Evolutionary conservation across 2,888 invertebrate genomes (phyloP).

Genomic region (Linnaemya tessellans): DNA sequence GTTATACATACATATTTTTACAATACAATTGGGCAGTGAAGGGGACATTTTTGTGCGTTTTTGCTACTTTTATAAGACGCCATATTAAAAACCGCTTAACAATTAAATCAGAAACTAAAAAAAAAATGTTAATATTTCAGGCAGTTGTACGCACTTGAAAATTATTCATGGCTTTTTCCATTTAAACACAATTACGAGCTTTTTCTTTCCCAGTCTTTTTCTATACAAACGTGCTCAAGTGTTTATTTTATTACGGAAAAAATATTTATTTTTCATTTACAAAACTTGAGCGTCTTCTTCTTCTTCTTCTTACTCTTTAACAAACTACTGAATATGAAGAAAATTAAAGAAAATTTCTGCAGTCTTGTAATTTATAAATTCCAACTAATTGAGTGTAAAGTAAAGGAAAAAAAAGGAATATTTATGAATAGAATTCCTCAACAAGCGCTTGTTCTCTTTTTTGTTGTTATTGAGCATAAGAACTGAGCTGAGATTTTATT

Average conservation of each 20-base stretch:
- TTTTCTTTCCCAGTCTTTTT: background rate
- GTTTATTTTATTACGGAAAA: conserved; percentile 37
- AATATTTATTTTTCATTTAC: conserved; percentile 6
- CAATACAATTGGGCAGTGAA: no score
- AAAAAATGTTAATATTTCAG: conserved; percentile 7
- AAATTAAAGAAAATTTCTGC: conserved; percentile 6
- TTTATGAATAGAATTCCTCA: conserved; percentile 48
- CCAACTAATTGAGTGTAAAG: conserved; percentile 46
- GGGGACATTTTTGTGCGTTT: no score
- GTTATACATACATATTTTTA: no score
- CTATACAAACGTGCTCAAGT: conserved; percentile 61
- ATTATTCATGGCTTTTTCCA: background rate
- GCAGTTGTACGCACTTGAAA: background rate
- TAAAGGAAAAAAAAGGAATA: conserved; percentile 7
- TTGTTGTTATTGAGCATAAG: background rate
- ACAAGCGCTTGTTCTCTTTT: background rate
- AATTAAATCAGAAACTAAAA: background rate
- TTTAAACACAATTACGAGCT: conserved; percentile 6
- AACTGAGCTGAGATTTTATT: conserved; percentile 10
- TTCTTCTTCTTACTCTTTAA: background rate
- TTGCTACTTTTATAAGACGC: background rate
- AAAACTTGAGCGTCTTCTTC: conserved; percentile 2
- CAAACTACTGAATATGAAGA: background rate
- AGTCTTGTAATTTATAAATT: conserved; percentile 38
- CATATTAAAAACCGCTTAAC: background rate